These are phyloP conservation scores for Aphaenogaster floridana DNA, from an alignment of 1,140 invertebrate genomes.

Conservation along the genomic window DNA sequence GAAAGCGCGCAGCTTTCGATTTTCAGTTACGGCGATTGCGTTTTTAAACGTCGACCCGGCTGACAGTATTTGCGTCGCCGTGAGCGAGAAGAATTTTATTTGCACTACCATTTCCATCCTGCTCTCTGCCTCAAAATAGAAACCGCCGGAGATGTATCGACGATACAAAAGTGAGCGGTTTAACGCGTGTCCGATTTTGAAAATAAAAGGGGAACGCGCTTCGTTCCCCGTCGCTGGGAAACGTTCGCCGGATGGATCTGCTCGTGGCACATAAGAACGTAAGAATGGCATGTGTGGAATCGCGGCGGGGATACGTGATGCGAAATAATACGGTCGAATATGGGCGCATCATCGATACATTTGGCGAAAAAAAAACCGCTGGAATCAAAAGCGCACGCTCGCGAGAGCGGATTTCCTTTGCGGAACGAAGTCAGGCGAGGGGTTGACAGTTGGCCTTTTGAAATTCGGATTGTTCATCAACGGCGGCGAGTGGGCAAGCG, in stretches of 20 bases:
- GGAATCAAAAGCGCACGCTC: conserved; percentile 46
- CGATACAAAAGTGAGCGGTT: conserved; percentile 49
- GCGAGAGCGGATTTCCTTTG: conserved; percentile 75
- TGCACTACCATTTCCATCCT: conserved; percentile 42
- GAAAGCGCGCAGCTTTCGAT: conserved; percentile 53
- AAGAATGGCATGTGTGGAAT: not conserved
- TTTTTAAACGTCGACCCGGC: conserved; percentile 50
- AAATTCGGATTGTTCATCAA: conserved; percentile 84
- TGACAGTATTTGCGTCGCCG: conserved; percentile 57
- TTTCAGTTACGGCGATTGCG: conserved; percentile 59
- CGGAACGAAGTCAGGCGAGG: conserved; percentile 72
- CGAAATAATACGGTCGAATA: not conserved
- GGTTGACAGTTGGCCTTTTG: conserved; percentile 81
- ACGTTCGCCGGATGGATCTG: conserved; percentile 20
- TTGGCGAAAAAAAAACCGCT: conserved; percentile 21
- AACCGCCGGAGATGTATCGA: conserved; percentile 12
- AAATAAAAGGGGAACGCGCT: conserved; percentile 14
- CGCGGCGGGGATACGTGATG: not conserved
- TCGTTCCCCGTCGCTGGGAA: conserved; percentile 17
- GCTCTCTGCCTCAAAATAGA: conserved; percentile 47
- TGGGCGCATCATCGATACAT: not conserved
- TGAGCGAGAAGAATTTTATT: conserved; percentile 64
- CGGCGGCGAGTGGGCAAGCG: conserved; percentile 83
- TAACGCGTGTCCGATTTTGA: conserved; percentile 59
- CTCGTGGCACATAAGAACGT: not conserved